Conservation (phyloP, 2,797 vertebrate genomes). For the Columba guinea region DNA sequence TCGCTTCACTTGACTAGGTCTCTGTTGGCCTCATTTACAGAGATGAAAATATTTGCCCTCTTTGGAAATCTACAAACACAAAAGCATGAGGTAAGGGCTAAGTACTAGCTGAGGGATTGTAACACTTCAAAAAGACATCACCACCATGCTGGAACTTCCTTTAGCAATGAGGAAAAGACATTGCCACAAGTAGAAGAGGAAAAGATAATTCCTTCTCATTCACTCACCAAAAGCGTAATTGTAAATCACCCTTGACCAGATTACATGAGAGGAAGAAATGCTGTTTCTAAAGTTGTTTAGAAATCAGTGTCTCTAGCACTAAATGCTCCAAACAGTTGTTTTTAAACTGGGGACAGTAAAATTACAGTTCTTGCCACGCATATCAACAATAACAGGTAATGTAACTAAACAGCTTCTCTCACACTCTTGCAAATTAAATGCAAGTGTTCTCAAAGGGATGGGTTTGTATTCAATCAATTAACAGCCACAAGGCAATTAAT, state of each 20-base stretch:
- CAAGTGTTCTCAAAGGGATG: neutral
- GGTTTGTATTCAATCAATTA: constrained; percentile 11
- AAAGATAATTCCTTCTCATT: neutral
- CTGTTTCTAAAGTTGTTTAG: neutral
- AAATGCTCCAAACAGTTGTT: neutral
- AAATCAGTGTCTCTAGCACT: neutral
- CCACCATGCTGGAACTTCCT: neutral
- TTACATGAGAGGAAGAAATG: neutral
- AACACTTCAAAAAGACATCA: neutral
- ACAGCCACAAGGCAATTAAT: neutral
- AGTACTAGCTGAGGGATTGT: constrained; percentile 1
- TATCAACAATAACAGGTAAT: neutral
- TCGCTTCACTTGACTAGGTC: constrained; percentile 1
- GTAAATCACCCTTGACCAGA: constrained; percentile 20
- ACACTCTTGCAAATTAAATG: constrained; percentile 30
- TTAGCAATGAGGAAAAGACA: neutral
- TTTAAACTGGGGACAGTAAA: neutral
- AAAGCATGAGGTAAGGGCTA: constrained; percentile 2
- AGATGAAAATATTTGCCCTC: constrained; percentile 35
- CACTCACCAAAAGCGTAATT: neutral
- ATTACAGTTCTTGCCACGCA: neutral
- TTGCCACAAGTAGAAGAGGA: neutral
- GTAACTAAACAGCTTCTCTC: neutral
- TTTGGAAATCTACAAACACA: neutral
- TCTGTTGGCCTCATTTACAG: neutral